A percentile compares a stretch with the other conserved stretches of the same genome.
Evolutionary conservation across 2,113 vertebrate genomes (phyloP).

Genomic region (Diadophis punctatus): DNA sequence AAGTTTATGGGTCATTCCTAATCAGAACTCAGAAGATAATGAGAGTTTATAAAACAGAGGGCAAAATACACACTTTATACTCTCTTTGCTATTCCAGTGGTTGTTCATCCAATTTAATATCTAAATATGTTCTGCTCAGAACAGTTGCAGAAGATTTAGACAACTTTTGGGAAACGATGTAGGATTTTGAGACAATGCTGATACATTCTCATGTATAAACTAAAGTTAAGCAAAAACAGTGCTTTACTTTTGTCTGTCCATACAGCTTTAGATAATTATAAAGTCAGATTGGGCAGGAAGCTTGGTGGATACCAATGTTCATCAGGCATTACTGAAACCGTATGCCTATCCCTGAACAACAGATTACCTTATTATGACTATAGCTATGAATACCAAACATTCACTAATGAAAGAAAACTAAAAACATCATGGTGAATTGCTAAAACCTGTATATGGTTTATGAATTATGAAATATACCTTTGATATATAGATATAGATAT

Average conservation of each 20-base stretch:
- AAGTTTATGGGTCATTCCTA: not conserved
- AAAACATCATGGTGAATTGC: not conserved
- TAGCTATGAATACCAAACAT: not conserved
- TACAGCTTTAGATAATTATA: not conserved
- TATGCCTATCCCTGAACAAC: not conserved
- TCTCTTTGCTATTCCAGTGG: not conserved
- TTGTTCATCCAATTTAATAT: not conserved
- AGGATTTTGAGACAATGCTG: not conserved
- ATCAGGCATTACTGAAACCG: not conserved
- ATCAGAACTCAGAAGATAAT: not conserved
- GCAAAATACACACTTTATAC: not conserved
- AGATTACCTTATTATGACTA: not conserved
- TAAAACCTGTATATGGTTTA: not conserved
- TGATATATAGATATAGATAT: not conserved
- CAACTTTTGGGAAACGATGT: not conserved
- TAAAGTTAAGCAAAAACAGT: not conserved
- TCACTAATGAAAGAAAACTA: not conserved
- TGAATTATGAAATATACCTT: not conserved
- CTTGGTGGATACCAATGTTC: not conserved
- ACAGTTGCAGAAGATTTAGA: not conserved
- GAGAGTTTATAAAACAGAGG: not conserved
- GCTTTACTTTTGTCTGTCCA: not conserved
- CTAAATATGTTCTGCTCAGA: not conserved
- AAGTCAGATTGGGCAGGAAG: not conserved
- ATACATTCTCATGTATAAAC: not conserved